Base-by-base conservation (phyloP, 1,140 invertebrate species). In the Plutomurus gul region DNA sequence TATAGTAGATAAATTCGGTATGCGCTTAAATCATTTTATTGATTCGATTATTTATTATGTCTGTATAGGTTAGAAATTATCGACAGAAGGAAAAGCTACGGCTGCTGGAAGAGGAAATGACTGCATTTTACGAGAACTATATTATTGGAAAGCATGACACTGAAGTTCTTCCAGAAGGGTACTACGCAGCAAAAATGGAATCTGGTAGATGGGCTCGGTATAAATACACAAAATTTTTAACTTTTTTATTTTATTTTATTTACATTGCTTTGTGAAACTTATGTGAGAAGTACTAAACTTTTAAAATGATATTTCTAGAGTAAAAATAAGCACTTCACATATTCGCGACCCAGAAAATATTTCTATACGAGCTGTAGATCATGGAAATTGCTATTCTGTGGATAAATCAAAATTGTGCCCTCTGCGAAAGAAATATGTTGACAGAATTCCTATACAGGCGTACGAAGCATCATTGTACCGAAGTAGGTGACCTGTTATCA, bases 121-220 rank as follows among this genome's bases (percentile, higher is more conserved):
- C 78, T 13, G 51, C 74, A 22, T 75, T 75, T 71, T 79, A 79
- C 33, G 60, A 72, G 11, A 71, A 79, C 36, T 79, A 75, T n/a
- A 65, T 65, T 20, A 65, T 65, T 36, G 76, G 30, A 25, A 56
- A 47, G 75, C 16, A 16, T 43, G 7, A 72, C 22, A 20, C 65
- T 18, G 49, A 72, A 43, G 18, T 71, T 36, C 16, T 79, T 74
- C 37, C 72, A 60, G 47, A 46, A 43, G 77, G 65, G 25, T 73
- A 79, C 16, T 30, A 39, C 13, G 40, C 46, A 10, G 33, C 71
- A 16, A 79, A 51, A 74, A 37, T 39, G 30, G 30, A 75, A 13
- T 79, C 71, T 71, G 71, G 49, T 16, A 71, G 72, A 7, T 79
- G 77, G 77, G 71, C 56, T 39, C 47, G 77, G 76, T 77, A 49